phyloP scores from a whole-genome alignment of 2,888 invertebrate genomes.

The Masnerella sp. region DNA sequence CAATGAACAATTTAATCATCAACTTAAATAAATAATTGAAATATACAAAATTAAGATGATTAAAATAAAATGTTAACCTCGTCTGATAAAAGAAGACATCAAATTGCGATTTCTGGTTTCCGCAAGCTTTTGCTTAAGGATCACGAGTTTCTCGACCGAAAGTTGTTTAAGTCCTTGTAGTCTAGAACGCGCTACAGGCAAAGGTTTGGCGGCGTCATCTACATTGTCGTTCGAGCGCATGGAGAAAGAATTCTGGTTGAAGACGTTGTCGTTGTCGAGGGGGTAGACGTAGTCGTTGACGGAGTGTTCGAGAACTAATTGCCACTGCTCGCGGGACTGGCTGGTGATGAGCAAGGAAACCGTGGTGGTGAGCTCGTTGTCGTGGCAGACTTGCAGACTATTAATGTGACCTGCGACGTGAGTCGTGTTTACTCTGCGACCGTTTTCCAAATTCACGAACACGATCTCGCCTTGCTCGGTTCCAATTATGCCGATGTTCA shows the following conservation, averaged over 20 bases:
- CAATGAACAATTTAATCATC: too few relatives aligned
- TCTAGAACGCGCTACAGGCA: conserved; percentile 78
- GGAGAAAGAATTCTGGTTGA: conserved; percentile 53
- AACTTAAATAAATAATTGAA: too few relatives aligned
- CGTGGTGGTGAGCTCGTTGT: conserved; percentile 82
- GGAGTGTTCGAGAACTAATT: conserved; percentile 88
- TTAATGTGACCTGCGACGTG: conserved; percentile 82
- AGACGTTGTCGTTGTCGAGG: conserved; percentile 64
- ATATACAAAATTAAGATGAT: background rate
- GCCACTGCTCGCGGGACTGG: conserved; percentile 87
- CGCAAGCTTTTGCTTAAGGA: conserved; percentile 82
- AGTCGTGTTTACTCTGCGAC: conserved; percentile 83
- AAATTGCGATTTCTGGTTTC: conserved; percentile 78
- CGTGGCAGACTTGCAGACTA: conserved; percentile 84
- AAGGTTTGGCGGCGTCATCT: conserved; percentile 73
- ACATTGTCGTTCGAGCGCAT: conserved; percentile 64
- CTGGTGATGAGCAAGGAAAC: conserved; percentile 84
- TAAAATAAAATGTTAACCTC: conserved; percentile 57
- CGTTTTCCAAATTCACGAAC: conserved; percentile 85
- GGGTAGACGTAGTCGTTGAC: conserved; percentile 86
- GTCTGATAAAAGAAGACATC: conserved; percentile 57
- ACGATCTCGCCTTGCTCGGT: conserved; percentile 80
- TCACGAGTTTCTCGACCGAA: conserved; percentile 84
- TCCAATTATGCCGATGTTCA: conserved; percentile 76
- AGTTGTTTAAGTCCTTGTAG: conserved; percentile 83